phyloP scores from a whole-genome alignment of 37 sponge, comb jelly and placozoan genomes.

The Lycopodina hypogea region DNA sequence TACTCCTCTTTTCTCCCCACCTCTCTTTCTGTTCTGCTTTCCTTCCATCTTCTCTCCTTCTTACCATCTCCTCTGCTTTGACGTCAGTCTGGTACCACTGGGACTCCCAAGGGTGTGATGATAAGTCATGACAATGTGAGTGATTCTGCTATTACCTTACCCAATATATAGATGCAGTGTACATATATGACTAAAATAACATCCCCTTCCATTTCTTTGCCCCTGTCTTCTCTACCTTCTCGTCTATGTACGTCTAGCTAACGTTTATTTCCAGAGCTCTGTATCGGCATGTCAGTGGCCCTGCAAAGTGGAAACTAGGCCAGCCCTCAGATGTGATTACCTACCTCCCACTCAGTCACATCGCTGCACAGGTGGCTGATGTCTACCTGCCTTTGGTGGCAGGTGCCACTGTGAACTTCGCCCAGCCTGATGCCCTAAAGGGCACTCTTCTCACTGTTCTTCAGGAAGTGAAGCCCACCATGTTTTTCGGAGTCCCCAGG shows the following conservation, averaged over 20 bases:
- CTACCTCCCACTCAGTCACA: slow-evolving; percentile 77
- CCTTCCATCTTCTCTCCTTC: not conserved
- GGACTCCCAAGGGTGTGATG: slow-evolving; percentile 88
- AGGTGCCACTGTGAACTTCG: slow-evolving; percentile 64
- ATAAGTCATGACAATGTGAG: slow-evolving; percentile 88
- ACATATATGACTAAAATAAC: not conserved
- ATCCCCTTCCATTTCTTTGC: not conserved
- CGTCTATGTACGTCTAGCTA: slow-evolving; percentile 22
- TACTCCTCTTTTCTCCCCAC: not conserved
- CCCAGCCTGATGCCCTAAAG: slow-evolving; percentile 92
- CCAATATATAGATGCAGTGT: not conserved
- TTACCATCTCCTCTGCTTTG: not conserved
- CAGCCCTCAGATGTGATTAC: slow-evolving; percentile 36
- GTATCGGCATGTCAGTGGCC: not conserved
- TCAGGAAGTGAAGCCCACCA: slow-evolving; percentile 71
- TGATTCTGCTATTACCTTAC: not conserved
- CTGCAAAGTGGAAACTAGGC: not conserved
- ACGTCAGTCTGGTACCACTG: slow-evolving; percentile 87
- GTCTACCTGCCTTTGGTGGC: slow-evolving; percentile 35
- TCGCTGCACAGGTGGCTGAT: slow-evolving; percentile 69
- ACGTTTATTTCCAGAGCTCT: slow-evolving; percentile 49
- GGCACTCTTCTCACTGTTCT: slow-evolving; percentile 44
- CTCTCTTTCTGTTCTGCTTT: not conserved
- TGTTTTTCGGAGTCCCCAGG: slow-evolving; percentile 86
- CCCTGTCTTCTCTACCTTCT: too few species aligned